These are phyloP conservation scores for Desmodus rotundus DNA, from an alignment of 2,113 vertebrate species.

Conservation along the genomic window DNA sequence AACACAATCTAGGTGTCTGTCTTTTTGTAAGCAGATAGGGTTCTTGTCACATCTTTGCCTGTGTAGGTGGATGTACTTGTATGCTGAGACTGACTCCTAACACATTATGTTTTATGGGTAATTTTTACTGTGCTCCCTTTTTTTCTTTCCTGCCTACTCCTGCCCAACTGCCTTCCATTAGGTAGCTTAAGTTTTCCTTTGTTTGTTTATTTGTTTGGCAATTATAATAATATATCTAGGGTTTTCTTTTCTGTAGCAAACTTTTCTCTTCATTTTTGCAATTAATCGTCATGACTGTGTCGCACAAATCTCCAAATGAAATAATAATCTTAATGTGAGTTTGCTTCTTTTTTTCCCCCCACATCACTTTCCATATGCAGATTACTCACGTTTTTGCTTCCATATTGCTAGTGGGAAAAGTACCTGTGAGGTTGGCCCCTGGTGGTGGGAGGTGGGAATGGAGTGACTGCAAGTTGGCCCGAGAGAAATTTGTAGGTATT, in stretches of 20 bases:
- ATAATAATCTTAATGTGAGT: background rate
- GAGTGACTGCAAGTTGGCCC: background rate
- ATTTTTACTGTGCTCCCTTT: background rate
- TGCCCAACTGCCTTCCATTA: background rate
- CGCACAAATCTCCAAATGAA: background rate
- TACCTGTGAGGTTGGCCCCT: background rate
- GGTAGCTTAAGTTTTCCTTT: background rate
- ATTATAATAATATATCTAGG: background rate
- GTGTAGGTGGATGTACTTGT: background rate
- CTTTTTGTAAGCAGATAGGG: background rate
- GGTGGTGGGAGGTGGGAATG: background rate
- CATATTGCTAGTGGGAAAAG: background rate
- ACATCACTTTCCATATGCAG: background rate
- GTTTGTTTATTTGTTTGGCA: background rate
- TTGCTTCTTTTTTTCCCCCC: background rate
- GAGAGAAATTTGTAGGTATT: background rate
- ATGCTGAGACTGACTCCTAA: background rate
- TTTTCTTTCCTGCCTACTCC: background rate
- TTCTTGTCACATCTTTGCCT: background rate
- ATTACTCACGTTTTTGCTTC: background rate
- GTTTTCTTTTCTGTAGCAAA: background rate
- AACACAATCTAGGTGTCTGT: background rate
- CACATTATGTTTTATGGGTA: background rate
- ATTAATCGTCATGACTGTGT: background rate
- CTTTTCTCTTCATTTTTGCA: background rate